Conservation (phyloP, 1,140 invertebrate genomes). For the Atopsyche davidsoni region DNA sequence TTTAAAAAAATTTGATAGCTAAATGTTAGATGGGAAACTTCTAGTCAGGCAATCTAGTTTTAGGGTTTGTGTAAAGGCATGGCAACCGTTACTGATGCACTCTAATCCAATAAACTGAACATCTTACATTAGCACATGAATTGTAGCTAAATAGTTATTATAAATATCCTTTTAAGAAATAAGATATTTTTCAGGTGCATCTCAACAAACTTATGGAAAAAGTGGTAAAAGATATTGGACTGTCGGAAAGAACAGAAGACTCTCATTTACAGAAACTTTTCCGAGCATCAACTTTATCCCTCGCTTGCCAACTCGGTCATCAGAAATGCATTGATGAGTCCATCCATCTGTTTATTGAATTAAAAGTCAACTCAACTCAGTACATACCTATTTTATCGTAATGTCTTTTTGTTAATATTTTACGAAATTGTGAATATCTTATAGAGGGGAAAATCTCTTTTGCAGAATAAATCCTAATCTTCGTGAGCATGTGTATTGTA, state of each 20-base stretch:
- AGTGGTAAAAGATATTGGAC: constrained; percentile 43
- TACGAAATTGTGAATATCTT: constrained; percentile 32
- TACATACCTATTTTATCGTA: no score
- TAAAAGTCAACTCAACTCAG: constrained; percentile 33
- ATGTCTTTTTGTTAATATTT: constrained; percentile 35
- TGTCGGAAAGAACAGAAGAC: constrained; percentile 35
- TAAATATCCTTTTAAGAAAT: no score
- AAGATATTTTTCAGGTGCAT: constrained; percentile 45
- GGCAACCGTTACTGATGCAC: no score
- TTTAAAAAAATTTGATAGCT: no score
- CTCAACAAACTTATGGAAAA: constrained; percentile 39
- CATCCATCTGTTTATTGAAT: constrained; percentile 43
- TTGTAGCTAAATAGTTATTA: no score
- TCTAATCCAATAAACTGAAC: no score
- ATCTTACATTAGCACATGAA: no score
- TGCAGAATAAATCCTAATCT: constrained; percentile 50
- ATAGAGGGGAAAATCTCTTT: constrained; percentile 12
- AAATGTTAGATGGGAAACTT: no score
- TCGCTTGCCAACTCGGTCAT: constrained; percentile 51
- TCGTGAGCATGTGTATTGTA: constrained; percentile 56
- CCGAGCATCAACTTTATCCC: constrained; percentile 45
- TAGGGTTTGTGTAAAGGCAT: no score
- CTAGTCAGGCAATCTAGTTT: no score
- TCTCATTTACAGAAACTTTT: constrained; percentile 41
- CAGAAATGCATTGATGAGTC: constrained; percentile 48